Evolutionary conservation across 2,797 vertebrate species (phyloP), one percentile per base, ranked within the genome.

Genomic region (Zalophus californianus): DNA sequence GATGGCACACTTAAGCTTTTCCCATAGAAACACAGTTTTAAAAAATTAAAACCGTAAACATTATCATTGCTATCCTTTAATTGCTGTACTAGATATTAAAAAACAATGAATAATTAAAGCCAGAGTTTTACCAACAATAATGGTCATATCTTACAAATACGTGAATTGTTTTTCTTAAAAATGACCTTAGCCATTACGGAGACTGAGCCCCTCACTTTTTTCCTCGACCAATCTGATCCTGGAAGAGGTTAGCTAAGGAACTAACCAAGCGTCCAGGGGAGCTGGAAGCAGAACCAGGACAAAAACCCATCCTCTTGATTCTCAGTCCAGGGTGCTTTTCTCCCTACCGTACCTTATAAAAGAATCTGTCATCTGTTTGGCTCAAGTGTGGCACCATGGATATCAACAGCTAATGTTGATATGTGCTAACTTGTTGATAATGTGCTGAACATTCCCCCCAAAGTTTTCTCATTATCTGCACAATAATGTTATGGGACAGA

Each of bases 1-100:
- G 75, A 68, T 35, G 50, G 20, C 29, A 70, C 21, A 64, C 4
- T 15, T 44, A 25, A 15, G 23, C 7, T 91, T 97, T 94, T 38
- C 64, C 52, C n/a, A 54, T 41, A 91, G 79, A 91, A 72, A 66
- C 7, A 70, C 7, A n/a, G 6, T 62, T 92, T 38, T 21, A 48
- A 64, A 70, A 93, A 73, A 82, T 79, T 79, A 96, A 91, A 93
- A 75, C 56, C 77, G 90, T 27, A 78, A 78, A 44, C 32, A 92
- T 78, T 56, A 72, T 44, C 27, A 86, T 56, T 91, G 70, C 27
- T 70, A 73, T 58, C 18, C 41, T 48, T 25, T 92, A 58, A 86
- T 48, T 75, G 78, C n/a, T 91, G 70, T 35, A 25, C 35, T 62
- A 44, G 25, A 23, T 23, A 56, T 62, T 75, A 54, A 83, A 66